phyloP scores from a whole-genome alignment of 2,797 vertebrate species.

The Spinibarbus caldwelli region DNA sequence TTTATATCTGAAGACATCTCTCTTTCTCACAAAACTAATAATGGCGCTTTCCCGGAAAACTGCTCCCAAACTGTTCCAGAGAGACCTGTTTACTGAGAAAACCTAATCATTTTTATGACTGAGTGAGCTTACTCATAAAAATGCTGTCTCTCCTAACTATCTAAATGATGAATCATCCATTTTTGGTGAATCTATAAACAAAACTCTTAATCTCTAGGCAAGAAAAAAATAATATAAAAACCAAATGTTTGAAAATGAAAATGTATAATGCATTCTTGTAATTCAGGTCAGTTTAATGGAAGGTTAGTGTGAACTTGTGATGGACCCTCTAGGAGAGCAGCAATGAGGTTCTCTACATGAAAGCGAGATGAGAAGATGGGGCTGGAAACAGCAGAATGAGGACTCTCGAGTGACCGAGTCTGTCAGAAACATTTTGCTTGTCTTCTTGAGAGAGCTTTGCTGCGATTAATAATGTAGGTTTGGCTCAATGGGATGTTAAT shows the following conservation, averaged over 20 bases:
- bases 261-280: background rate
- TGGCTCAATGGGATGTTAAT: background rate
- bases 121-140: conserved; percentile 18
- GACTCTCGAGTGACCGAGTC: background rate
- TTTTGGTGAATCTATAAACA: background rate
- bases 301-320: background rate
- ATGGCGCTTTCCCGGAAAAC: conserved; percentile 18
- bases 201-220: background rate
- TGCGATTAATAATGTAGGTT: background rate
- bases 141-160: background rate
- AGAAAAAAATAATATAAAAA: background rate
- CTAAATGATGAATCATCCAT: conserved; percentile 10
- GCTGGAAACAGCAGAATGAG: background rate
- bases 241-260: background rate
- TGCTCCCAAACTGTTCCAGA: conserved; percentile 1
- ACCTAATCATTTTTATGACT: conserved; percentile 12
- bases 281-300: background rate
- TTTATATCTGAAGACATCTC: conserved; percentile 20
- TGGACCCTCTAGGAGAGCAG: background rate
- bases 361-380: background rate
- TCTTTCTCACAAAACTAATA: conserved; percentile 18
- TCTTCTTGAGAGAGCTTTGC: background rate
- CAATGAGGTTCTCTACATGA: background rate
- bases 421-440: background rate
- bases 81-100: conserved; percentile 39